Evolutionary conservation across 2,113 vertebrate species (phyloP), one percentile per base, ranked within the genome.

Genomic region (Crotalus helleri): DNA sequence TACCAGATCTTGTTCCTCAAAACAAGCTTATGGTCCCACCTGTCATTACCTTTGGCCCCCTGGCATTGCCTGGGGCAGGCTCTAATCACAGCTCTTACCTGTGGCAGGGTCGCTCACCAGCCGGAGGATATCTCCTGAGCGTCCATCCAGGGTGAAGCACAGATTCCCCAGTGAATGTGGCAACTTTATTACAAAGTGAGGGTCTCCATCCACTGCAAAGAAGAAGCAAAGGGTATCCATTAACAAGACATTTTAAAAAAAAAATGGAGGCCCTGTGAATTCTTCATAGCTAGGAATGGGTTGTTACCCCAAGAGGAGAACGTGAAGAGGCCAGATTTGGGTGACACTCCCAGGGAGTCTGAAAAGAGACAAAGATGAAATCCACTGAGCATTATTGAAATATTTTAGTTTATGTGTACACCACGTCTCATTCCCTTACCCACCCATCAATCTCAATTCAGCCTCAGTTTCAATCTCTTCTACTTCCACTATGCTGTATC

Each of bases 131-230:
- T 99, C 98, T 11, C 97, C 96, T 9, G 98, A 96, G 44, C 87
- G 90, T 39, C 98, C 98, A 55, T 98, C 98, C 0, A 98, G 94
- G 1, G 98, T 98, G 95, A 99, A 99, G 94, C 98, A 98, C 90
- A 98, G 92, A 91, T 96, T 98, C 69, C 98, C 97, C 4, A 96
- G 94, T 55, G 97, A 96, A 87, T 95, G 96, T 29, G 98, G 98
- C 87, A 98, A 95, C 33, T 96, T 97, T 69, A 98, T 97, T 93
- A 99, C 97, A 96, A 99, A 98, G 94, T 98, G 98, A 92, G 98
- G 98, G 95, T 98, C 98, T 93, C 98, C 98, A 92, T 99, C 98
- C 93, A 98, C 98, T 98, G 88, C 8, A 95, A 91, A 57, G 55
- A 13, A 58, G n/a, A 91, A 87, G 15, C 26, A 81, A 61, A 19